These are phyloP conservation scores for Scomberomorus guttatus DNA, from an alignment of 2,797 vertebrate genomes.

Conservation along the genomic window DNA sequence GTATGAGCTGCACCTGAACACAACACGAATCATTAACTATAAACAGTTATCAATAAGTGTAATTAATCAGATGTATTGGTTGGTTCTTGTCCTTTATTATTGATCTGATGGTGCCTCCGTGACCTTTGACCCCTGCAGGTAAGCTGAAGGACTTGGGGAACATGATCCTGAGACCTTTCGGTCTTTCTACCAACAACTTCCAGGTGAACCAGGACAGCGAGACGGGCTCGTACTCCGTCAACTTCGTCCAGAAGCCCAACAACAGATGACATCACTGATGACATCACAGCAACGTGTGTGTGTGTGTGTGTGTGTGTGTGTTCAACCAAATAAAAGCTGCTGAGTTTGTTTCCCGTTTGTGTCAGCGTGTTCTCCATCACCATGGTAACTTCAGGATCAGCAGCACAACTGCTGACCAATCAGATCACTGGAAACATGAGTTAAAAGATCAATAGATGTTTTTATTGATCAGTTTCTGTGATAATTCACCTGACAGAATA, in stretches of 20 bases:
- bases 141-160: slow-evolving; percentile 98
- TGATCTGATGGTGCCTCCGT: neutral
- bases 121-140: slow-evolving; percentile 78
- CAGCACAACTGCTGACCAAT: neutral
- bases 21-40: neutral
- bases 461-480: too few species aligned
- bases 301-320: neutral
- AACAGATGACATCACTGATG: slow-evolving; percentile 59
- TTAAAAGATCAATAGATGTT: too few species aligned
- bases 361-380: neutral
- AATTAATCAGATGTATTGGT: neutral
- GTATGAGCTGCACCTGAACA: slow-evolving; percentile 78
- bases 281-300: slow-evolving; percentile 5
- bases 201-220: slow-evolving; percentile 94
- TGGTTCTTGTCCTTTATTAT: neutral
- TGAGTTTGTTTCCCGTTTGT: neutral
- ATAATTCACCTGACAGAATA: too few species aligned
- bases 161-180: slow-evolving; percentile 95
- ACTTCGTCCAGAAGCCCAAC: slow-evolving; percentile 94
- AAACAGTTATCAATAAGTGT: too few species aligned
- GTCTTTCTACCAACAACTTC: slow-evolving; percentile 97
- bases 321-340: slow-evolving; percentile 19
- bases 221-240: slow-evolving; percentile 95
- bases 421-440: neutral
- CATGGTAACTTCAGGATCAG: too few species aligned